Evolutionary conservation across 37 sponge, comb jelly and placozoan species (phyloP), one percentile per base, ranked within the genome.

Genomic region (Eunapius fragilis): DNA sequence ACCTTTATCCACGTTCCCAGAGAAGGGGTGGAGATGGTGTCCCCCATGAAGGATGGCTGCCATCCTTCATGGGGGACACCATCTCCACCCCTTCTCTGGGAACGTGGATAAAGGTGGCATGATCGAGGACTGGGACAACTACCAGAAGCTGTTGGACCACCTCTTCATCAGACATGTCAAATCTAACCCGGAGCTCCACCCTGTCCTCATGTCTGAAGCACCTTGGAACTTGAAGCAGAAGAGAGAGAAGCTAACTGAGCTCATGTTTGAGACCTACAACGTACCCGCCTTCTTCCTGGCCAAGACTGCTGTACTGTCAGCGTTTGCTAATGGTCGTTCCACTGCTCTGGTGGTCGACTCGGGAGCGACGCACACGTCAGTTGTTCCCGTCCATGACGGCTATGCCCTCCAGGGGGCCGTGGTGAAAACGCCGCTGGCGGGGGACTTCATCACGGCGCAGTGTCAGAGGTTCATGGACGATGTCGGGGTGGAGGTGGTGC

Each of bases 201-300:
- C 99, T 31, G 82, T 98, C 0, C 79, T 98, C 77, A 93, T 98
- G 92, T 87, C 94, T 19, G 99, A 98, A 67, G 69, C 92, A 25
- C 84, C 99, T 90, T 96, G 97, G 97, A 98, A 97, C 80, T 70
- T 81, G 17, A 90, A 93, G 68, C 88, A 74, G 33, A 95, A 96
- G 86, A 73, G 99, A 82, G 96, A 96, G 89, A 95, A 93, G 79
- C 73, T 97, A 58, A 94, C 96, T 25, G 99, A 98, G 81, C 86
- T 98, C 14, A 98, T 98, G 99, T 96, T 98, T 93, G 99, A 98
- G 87, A 92, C 85, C 76, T 98, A 98, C 85, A 93, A 96, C n/a
- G 86, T 96, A 0, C 99, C 99, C 11, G 99, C 99, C 0, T 96
- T 93, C 80, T 98, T 90, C 84, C 78, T 98, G 32, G 91, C 94